Base-by-base conservation (phyloP, 1,140 invertebrate genomes). In the Pseudomyrmex flavicornis region DNA sequence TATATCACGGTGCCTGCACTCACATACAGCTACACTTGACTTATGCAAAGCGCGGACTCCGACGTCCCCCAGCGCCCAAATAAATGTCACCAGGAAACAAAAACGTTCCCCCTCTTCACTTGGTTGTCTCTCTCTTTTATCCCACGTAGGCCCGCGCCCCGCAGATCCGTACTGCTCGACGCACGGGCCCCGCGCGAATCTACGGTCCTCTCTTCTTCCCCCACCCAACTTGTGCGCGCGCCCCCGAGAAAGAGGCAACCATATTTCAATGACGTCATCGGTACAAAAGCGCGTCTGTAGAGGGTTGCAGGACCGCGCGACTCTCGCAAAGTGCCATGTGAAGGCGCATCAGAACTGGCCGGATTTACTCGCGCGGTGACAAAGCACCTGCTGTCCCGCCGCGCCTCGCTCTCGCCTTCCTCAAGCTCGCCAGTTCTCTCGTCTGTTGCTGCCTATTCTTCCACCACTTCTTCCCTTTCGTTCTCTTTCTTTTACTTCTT, bases 41-140 rank as follows among this genome's bases (percentile, higher is more conserved):
- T 94, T 94, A 94, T 94, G 93, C 93, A 93, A 94, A 93, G 90
- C 88, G 87, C 87, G 88, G 83, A 88, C 76, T 85, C 80, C 88
- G 65, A 80, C 89, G 86, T 88, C 79, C 89, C 89, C 84, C 83
- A 84, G 89, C 85, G 88, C 90, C 92, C 93, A 92, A 94, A 94
- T 93, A 94, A 93, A 93, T 93, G 93, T 94, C 92, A 93, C 92
- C 88, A 89, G 90, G 85, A 92, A 94, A 94, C 93, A 93, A 93
- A 94, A 94, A 93, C 92, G 91, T 85, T 92, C 90, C 91, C 89
- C 91, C 90, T 86, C 89, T 90, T 91, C 84, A 22, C 35, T 17
- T 46, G 22, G 12, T 61, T 72, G 54, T 61, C n/a, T 74, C 58
- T 62, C 77, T 20, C 17, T 69, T 63, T 82, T 80, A 85, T 26